Base-by-base conservation (phyloP, 2,113 vertebrate genomes). In the Chroicocephalus ridibundus region DNA sequence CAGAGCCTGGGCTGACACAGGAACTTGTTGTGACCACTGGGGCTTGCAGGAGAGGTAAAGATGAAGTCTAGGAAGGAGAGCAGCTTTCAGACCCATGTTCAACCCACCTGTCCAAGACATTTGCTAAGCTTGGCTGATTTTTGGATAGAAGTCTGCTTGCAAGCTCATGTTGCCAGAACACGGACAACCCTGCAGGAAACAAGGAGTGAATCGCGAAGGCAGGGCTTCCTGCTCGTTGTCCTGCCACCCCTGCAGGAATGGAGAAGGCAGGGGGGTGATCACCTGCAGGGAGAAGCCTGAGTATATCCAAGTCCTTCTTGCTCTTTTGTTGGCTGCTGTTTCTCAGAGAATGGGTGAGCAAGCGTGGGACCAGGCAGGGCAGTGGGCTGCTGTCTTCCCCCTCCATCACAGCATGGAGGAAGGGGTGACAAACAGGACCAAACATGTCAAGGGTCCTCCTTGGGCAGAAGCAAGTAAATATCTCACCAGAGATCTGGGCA, bases 21-120 rank as follows among this genome's bases (percentile, higher is more conserved):
- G 42, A 60, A 3, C 19, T 70, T 62, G 12, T 8, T 26, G 26
- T 2, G 3, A 49, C 36, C 25, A 14, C 15, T 0, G 1, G 40
- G 22, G 6, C 20, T 87, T 84, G 36, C 38, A 49, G 40, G 44
- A 76, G 16, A n/a, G 24, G 11, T 31, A 27, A 71, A 34, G 38
- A 55, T 2, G 5, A 78, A 91, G 26, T 29, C 52, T 75, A 36
- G 55, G 29, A 42, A 26, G 27, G 5, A 82, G 2, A 57, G 38
- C 1, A 5, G 18, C 31, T 91, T 84, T 84, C 0, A 0, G 36
- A 38, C 26, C 12, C 29, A 17, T 51, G 9, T 86, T 79, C 38
- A 46, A 32, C 38, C 21, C 25, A 40, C 36, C 18, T 55, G 38
- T n/a, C 60, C 29, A 15, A 83, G 64, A 34, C 5, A 9, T 15